Evolutionary conservation across 2,113 vertebrate genomes (phyloP).

Genomic region (Zosterops borbonicus): DNA sequence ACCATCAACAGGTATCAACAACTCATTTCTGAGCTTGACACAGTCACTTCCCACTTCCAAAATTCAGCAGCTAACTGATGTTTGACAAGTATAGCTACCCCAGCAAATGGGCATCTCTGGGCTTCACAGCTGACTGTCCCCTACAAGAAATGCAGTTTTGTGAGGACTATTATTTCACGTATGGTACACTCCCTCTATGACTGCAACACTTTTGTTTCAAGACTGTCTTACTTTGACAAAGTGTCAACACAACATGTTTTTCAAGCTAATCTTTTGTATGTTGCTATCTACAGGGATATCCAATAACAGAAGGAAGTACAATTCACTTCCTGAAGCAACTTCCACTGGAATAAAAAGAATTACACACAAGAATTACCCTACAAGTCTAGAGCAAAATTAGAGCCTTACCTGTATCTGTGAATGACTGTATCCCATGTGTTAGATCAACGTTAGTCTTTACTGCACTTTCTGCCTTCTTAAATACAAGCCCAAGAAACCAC

Average conservation of each 20-base stretch:
- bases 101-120: not conserved
- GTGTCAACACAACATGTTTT: not conserved
- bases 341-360: not conserved
- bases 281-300: not conserved
- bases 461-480: conserved; percentile 92
- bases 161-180: not conserved
- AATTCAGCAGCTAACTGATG: not conserved
- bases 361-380: not conserved
- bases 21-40: not conserved
- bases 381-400: not conserved
- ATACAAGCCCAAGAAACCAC: conserved; percentile 97
- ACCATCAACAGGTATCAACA: not conserved
- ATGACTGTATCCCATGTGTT: conserved; percentile 94
- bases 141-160: not conserved
- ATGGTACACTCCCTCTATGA: fast-evolving
- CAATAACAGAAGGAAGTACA: not conserved
- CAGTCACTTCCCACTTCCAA: not conserved
- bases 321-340: not conserved
- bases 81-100: not conserved
- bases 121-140: not conserved
- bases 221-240: not conserved
- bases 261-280: not conserved
- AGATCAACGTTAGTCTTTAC: conserved; percentile 93
- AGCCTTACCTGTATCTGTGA: conserved; percentile 91
- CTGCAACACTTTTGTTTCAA: not conserved